Evolutionary conservation across 2,797 vertebrate species (phyloP), one percentile per base, ranked within the genome.

Genomic region (Poliocrania exsul): DNA sequence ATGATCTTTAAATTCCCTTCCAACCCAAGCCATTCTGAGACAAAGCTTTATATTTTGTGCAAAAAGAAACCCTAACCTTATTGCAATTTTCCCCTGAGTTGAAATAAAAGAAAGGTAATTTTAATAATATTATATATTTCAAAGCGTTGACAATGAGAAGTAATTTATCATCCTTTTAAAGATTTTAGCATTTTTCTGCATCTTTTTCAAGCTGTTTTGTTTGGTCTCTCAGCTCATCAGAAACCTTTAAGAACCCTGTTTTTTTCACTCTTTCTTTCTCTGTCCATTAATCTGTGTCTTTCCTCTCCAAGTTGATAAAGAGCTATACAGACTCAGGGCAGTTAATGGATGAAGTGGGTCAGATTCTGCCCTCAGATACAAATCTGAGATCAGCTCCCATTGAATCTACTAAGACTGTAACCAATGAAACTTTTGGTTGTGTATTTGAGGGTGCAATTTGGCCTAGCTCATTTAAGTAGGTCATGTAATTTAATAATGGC

Each of bases 321-420:
- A 82, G 25, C 75, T 83, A 10, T 60, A 66, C 18, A 92, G 66
- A 49, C 49, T 86, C 62, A 92, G 46, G 21, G n/a, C 40, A 51
- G 44, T 78, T 92, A 94, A 97, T 90, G 87, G 84, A 95, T 73
- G 54, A n/a, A 70, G 19, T 62, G 72, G 35, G 75, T 93, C 92
- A 86, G 57, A 67, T 91, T 91, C 40, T 93, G 46, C 74, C 71
- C 81, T 94, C 78, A 88, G 33, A 86, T 77, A 93, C 51, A 95
- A 94, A 90, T 90, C 67, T 84, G 67, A 57, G 49, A 81, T 96
- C 53, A 85, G 6, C 13, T 93, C 26, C 67, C 38, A 61, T 47
- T 93, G 84, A 93, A 75, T 85, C 47, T 64, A 42, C 31, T 50
- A 69, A 57, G 56, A 64, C 1, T 74, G 10, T 24, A 82, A 38